phyloP scores from a whole-genome alignment of 2,888 invertebrate genomes.

The Drosophila falleni region DNA sequence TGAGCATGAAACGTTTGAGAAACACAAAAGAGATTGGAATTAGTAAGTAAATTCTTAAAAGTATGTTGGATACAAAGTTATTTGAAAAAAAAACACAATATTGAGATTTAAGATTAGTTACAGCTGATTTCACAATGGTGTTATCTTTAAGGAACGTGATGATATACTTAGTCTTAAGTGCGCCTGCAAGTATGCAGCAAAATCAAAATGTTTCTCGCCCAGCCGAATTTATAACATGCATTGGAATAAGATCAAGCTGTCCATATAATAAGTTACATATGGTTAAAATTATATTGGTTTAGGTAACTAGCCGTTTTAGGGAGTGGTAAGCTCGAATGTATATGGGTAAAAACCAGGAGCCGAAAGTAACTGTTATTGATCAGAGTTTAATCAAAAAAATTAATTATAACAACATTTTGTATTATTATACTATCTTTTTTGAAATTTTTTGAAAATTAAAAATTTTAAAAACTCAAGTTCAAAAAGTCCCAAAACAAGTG shows the following conservation, averaged over 20 bases:
- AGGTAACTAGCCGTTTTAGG: slow-evolving; percentile 2
- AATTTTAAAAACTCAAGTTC: too few species aligned
- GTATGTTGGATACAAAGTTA: slow-evolving; percentile 9
- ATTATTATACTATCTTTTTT: too few species aligned
- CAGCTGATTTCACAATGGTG: slow-evolving; percentile 12
- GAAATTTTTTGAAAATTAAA: too few species aligned
- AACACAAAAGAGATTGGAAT: slow-evolving; percentile 59
- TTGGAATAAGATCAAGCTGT: slow-evolving; percentile 4
- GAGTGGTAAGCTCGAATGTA: background rate
- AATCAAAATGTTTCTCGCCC: slow-evolving; percentile 5
- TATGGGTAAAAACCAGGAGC: background rate
- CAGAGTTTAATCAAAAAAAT: too few species aligned
- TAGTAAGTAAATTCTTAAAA: slow-evolving; percentile 42
- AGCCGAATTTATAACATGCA: slow-evolving; percentile 33
- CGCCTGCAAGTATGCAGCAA: slow-evolving; percentile 38
- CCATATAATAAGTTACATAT: slow-evolving; percentile 2
- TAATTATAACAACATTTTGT: too few species aligned
- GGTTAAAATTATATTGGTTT: background rate
- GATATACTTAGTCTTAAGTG: slow-evolving; percentile 11
- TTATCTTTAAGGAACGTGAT: background rate
- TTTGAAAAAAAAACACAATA: slow-evolving; percentile 30
- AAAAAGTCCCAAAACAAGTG: too few species aligned
- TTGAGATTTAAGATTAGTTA: slow-evolving; percentile 15
- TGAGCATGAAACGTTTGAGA: slow-evolving; percentile 62
- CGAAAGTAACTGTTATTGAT: background rate